Base-by-base conservation (phyloP, 1,140 invertebrate genomes). In the Parapsyche elsis region DNA sequence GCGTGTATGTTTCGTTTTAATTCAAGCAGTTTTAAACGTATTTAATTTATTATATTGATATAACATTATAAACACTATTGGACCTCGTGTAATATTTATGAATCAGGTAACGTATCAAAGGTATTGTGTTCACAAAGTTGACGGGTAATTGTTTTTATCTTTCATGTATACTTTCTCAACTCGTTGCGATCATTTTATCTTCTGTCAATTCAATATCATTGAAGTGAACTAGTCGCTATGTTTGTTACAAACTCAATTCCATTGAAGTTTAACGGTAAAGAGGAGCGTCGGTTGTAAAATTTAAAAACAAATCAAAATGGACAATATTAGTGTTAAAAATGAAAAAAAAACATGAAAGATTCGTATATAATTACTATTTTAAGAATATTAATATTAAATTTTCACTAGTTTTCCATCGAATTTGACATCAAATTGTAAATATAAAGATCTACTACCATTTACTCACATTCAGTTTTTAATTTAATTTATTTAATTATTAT, bases 41-140 rank as follows among this genome's bases (percentile, higher is more conserved):
- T 38, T 53, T 53, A 53, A 5, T 53, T 53, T 4, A 53, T 53
- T 53, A 53, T 14, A 14, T 5, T 53, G 10, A 53, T 14, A 53
- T 67, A 71, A 71, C 77, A 76, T 59, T 79, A 77, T 77, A 82
- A 57, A 80, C 71, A 82, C 24, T 75, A 75, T 82, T 82, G 81
- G 81, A 82, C 81, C 81, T 82, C 81, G 26, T 75, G 78, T 80
- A 80, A 78, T 75, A 81, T 67, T 12, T 46, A n/a, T 81, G 79
- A 80, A 78, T 82, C 81, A 82, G 81, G 81, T 82, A 82, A 82
- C 81, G 76, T 76, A 38, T 80, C 75, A 71, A 81, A 71, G 64
- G 73, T 76, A 59, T 59, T 80, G 74, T 80, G 74, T 77, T 77
- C 59, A 80, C 61, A 79, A 82, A 38, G 30, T 38, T 38, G 30